These are phyloP conservation scores for Mimachlamys varia DNA, from an alignment of 2,888 invertebrate species.

Conservation along the genomic window DNA sequence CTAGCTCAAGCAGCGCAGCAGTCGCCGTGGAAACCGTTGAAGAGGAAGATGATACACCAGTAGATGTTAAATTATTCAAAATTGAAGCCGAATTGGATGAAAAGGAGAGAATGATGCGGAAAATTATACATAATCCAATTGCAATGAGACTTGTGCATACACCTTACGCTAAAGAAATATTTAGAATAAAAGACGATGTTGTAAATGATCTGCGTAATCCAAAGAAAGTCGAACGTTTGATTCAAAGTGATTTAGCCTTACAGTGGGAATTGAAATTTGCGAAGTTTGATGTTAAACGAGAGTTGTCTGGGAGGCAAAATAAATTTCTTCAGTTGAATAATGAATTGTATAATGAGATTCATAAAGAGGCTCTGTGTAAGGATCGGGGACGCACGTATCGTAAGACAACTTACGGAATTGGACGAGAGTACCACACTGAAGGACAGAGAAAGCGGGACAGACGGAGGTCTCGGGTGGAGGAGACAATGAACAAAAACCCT, in stretches of 20 bases:
- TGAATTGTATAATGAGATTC: neutral
- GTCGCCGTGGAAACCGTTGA: slow-evolving; percentile 39
- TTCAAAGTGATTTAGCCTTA: slow-evolving; percentile 53
- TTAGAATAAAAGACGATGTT: slow-evolving; percentile 41
- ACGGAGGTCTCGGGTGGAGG: slow-evolving; percentile 38
- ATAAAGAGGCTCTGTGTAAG: slow-evolving; percentile 36
- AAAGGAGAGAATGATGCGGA: slow-evolving; percentile 51
- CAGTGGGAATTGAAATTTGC: slow-evolving; percentile 48
- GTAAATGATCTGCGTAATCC: slow-evolving; percentile 49
- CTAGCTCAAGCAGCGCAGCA: neutral
- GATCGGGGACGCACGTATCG: slow-evolving; percentile 36
- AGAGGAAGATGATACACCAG: slow-evolving; percentile 23
- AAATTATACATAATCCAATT: slow-evolving; percentile 53
- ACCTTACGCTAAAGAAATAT: slow-evolving; percentile 46
- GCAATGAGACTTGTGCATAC: slow-evolving; percentile 53
- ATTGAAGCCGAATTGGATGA: slow-evolving; percentile 37
- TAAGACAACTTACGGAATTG: neutral
- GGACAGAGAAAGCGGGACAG: slow-evolving; percentile 39
- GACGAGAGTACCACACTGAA: neutral
- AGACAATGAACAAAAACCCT: slow-evolving; percentile 34
- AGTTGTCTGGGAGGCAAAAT: slow-evolving; percentile 44
- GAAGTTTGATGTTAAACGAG: slow-evolving; percentile 43
- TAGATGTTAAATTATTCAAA: slow-evolving; percentile 43
- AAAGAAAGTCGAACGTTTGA: slow-evolving; percentile 47
- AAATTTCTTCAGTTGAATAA: slow-evolving; percentile 39